Conservation (phyloP, 2,888 invertebrate species). For the Mimachlamys varia region DNA sequence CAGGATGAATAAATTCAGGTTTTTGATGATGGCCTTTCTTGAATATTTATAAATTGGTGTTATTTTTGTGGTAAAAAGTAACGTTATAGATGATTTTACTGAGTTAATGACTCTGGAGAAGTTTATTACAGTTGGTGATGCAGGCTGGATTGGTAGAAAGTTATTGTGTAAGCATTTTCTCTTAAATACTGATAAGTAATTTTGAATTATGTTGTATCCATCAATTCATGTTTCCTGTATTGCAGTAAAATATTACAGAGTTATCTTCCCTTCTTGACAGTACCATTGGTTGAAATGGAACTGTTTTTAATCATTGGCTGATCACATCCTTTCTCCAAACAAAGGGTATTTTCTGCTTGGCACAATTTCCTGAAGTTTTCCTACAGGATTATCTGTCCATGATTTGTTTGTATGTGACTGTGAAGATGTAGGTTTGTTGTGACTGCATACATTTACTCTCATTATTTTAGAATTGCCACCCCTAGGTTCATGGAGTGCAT, state of each 20-base stretch:
- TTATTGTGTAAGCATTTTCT: background rate
- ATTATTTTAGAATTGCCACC: too few relatives aligned
- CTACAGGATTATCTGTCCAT: background rate
- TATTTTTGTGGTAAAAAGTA: background rate
- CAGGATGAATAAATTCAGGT: background rate
- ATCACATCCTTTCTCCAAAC: background rate
- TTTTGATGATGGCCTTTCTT: constrained; percentile 13
- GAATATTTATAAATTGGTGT: background rate
- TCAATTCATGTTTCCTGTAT: background rate
- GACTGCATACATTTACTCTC: background rate
- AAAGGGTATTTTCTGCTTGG: background rate
- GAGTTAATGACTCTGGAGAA: background rate
- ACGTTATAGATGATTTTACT: background rate
- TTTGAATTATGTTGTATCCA: background rate
- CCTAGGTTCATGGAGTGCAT: too few relatives aligned
- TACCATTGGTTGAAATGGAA: background rate
- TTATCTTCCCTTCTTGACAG: background rate
- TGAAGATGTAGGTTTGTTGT: background rate
- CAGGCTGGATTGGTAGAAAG: background rate
- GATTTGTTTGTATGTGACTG: background rate
- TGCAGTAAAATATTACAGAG: background rate
- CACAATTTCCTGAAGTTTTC: background rate
- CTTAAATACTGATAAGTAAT: background rate
- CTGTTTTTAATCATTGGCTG: background rate
- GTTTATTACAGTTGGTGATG: background rate